Evolutionary conservation across 2,888 invertebrate genomes (phyloP).

Genomic region (Hesperia comma): DNA sequence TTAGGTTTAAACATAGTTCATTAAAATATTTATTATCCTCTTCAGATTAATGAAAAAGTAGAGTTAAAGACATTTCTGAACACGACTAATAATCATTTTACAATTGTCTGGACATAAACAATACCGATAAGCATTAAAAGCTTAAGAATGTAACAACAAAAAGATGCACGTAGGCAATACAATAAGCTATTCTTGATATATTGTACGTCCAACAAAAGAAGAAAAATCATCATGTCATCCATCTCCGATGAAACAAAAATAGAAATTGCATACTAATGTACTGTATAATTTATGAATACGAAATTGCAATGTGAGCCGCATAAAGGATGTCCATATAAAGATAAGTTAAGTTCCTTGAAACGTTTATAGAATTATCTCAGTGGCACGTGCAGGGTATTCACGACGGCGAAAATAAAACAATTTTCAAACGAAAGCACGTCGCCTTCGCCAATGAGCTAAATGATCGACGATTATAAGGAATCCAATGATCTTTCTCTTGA

Average conservation of each 20-base stretch:
- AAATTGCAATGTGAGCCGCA: slow-evolving; percentile 34
- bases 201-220: slow-evolving; percentile 27
- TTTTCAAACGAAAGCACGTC: slow-evolving; percentile 30
- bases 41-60: neutral
- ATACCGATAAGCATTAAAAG: slow-evolving; percentile 30
- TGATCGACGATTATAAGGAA: slow-evolving; percentile 33
- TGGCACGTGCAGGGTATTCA: slow-evolving; percentile 34
- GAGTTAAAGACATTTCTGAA: neutral
- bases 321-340: slow-evolving; percentile 37
- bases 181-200: slow-evolving; percentile 33
- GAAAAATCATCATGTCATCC: slow-evolving; percentile 34
- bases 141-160: slow-evolving; percentile 28
- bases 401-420: slow-evolving; percentile 25
- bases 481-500: slow-evolving; percentile 22
- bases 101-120: slow-evolving; percentile 14
- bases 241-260: slow-evolving; percentile 37
- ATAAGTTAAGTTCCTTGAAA: slow-evolving; percentile 35
- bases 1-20: neutral
- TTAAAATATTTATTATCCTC: neutral
- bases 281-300: slow-evolving; percentile 37
- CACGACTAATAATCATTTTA: slow-evolving; percentile 6
- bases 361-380: slow-evolving; percentile 36
- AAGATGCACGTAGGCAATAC: slow-evolving; percentile 23
- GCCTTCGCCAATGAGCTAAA: slow-evolving; percentile 29
- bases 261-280: slow-evolving; percentile 37